A percentile compares a stretch with the other conserved stretches of the same genome.
phyloP scores from a whole-genome alignment of 2,113 vertebrate genomes.

The Grus americana region DNA sequence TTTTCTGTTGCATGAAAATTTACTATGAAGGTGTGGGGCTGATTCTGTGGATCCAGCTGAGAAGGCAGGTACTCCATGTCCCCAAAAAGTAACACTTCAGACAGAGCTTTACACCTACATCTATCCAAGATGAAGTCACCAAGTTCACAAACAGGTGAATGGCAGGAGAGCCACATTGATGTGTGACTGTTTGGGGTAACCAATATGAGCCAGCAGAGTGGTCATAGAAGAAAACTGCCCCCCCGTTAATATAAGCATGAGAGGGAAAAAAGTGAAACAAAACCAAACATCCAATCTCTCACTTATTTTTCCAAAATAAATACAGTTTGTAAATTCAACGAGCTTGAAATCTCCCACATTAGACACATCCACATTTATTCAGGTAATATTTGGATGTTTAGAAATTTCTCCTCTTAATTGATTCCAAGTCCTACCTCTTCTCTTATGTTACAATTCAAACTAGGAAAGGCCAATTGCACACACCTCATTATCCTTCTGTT shows the following conservation, averaged over 20 bases:
- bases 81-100: background rate
- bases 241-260: rapidly evolving
- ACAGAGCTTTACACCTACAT: background rate
- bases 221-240: background rate
- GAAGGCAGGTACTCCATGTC: background rate
- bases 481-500: background rate
- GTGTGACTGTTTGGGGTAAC: rapidly evolving
- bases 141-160: background rate
- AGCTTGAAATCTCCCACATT: background rate
- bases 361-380: background rate
- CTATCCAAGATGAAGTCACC: background rate
- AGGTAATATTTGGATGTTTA: background rate
- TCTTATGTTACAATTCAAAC: rapidly evolving
- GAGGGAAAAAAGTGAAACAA: background rate
- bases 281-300: background rate
- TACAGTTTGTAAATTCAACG: background rate
- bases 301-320: background rate
- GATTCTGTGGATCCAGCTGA: background rate
- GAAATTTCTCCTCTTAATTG: background rate
- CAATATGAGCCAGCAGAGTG: background rate
- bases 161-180: background rate
- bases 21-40: rapidly evolving
- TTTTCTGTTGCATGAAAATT: background rate
- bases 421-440: background rate
- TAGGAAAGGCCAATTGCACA: background rate